Base-by-base conservation (phyloP, 2,888 invertebrate genomes). In the Troilus luridus region DNA sequence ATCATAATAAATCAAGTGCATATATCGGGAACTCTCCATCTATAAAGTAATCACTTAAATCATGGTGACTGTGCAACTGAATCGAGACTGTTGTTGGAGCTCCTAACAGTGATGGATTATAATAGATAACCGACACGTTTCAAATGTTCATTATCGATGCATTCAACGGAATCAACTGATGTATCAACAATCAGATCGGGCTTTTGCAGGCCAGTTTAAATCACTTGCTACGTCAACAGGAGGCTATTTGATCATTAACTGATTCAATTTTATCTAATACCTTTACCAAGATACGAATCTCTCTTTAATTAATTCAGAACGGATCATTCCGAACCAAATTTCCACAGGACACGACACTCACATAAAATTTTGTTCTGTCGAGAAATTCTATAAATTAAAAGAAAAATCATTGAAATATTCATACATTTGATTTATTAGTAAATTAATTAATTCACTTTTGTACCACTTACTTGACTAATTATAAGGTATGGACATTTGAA, bases 141-240 rank as follows among this genome's bases (percentile, higher is more conserved):
- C 72, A 77, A 77, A 41, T 41, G 41, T 77, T 41, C 72, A 41
- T 77, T 77, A 77, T 77, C 72, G 72, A 77, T n/a, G 72, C 41
- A 77, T 41, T 77, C 72, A 77, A 41, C 41, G 72, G 72, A 24
- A 41, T 77, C 72, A 77, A 77, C 27, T 77, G 27, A 67, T 67
- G 67, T 41, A 77, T 77, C 72, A 77, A 17, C 72, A 77, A 77
- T 77, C 72, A 41, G 27, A 77, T 77, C 7, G 41, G 41, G 27
- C 27, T 77, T 67, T 77, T 77, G 72, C 41, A 3, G 41, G 3
- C 17, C 14, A 17, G 72, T 77, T 19, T 24, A 24, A 77, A 77
- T 77, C 72, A 77, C 24, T 19, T 19, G 27, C 72, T 77, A 77
- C 72, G 41, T 77, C 72, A 41, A 77, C 24, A 77, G 72, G 41